Conservation (phyloP, 2,113 vertebrate species). For the Ciconia boyciana region DNA sequence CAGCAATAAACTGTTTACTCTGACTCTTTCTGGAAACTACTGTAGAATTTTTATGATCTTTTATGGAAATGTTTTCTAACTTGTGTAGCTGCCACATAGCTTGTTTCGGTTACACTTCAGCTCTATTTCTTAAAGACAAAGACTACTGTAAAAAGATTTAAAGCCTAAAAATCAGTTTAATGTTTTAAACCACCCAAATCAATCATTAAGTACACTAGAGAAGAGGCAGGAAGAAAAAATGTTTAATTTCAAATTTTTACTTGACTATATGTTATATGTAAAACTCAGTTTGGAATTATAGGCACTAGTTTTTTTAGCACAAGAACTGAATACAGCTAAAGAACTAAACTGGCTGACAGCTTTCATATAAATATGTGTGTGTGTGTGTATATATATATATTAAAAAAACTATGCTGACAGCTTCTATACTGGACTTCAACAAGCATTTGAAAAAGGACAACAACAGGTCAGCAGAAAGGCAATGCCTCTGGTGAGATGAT, state of each 20-base stretch:
- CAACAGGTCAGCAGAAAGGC: background rate
- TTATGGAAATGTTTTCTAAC: conserved; percentile 55
- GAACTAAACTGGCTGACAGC: background rate
- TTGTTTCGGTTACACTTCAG: background rate
- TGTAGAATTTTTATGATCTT: conserved; percentile 42
- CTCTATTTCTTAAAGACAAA: background rate
- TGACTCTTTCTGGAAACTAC: conserved; percentile 34
- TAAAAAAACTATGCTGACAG: background rate
- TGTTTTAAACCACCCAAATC: background rate
- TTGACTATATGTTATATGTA: background rate
- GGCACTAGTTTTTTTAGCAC: background rate
- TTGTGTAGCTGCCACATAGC: conserved; percentile 1
- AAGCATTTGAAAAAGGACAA: background rate
- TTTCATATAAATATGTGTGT: background rate
- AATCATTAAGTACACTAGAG: background rate
- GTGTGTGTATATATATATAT: background rate
- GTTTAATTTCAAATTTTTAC: background rate
- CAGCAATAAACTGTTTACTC: conserved; percentile 25
- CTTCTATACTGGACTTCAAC: background rate
- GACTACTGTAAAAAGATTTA: background rate
- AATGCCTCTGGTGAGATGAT: background rate
- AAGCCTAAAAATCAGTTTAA: background rate
- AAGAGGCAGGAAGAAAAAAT: background rate
- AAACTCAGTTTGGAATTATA: background rate
- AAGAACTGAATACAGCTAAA: background rate